Conservation (phyloP, 35 echinoderm and acorn worm genomes). For the Ptychodera flava region DNA sequence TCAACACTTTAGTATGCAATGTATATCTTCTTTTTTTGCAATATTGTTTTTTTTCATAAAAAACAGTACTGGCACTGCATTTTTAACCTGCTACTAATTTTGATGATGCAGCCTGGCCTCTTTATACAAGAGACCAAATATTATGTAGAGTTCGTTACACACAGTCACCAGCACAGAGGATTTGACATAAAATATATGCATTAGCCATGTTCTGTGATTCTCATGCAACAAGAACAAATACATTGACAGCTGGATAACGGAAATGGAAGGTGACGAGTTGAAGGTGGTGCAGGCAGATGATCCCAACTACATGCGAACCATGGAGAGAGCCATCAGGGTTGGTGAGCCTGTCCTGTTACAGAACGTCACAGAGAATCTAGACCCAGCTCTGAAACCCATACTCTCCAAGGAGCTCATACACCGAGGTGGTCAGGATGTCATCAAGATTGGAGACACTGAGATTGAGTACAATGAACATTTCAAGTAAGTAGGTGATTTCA, state of each 20-base stretch:
- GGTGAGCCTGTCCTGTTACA: slow-evolving; percentile 88
- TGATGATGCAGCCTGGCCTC: not conserved
- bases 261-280: slow-evolving; percentile 81
- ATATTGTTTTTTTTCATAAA: too few relatives aligned
- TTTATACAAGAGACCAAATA: not conserved
- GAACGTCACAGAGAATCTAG: slow-evolving; percentile 90
- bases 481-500: slow-evolving; percentile 50
- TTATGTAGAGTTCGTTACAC: too few relatives aligned
- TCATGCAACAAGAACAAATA: too few relatives aligned
- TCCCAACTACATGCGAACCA: slow-evolving; percentile 84
- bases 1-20: too few relatives aligned
- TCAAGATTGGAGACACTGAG: slow-evolving; percentile 85
- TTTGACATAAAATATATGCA: too few relatives aligned
- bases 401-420: slow-evolving; percentile 55
- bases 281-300: slow-evolving; percentile 70
- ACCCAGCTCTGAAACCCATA: slow-evolving; percentile 80
- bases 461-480: slow-evolving; percentile 94
- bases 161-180: too few relatives aligned
- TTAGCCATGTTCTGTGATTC: too few relatives aligned
- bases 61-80: too few relatives aligned
- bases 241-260: slow-evolving; percentile 97
- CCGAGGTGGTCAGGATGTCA: slow-evolving; percentile 87
- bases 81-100: too few relatives aligned
- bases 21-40: too few relatives aligned
- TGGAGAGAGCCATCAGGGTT: slow-evolving; percentile 84